Conservation (phyloP, 1,140 invertebrate genomes). For the Penaeus indicus region DNA sequence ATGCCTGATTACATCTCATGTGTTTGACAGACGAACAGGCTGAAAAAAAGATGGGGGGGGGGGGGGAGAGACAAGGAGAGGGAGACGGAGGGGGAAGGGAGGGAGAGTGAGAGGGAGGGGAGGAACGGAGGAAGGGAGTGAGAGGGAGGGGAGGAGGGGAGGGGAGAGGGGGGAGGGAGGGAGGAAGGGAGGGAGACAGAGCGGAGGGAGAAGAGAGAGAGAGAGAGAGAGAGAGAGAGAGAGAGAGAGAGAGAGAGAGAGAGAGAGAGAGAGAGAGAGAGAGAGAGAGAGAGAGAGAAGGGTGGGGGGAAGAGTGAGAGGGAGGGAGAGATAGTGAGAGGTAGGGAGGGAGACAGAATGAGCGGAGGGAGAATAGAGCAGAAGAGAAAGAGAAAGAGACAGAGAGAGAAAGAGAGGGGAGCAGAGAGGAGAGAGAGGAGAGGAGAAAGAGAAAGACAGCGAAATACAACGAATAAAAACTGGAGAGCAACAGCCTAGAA, state of each 20-base stretch:
- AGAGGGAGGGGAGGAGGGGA: conserved; percentile 4
- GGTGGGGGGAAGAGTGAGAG: background rate
- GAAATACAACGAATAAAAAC: too few species aligned
- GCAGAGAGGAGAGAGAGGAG: conserved; percentile 25
- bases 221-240: conserved; percentile 11
- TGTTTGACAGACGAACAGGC: too few species aligned
- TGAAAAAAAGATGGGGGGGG: too few species aligned
- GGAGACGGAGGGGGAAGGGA: too few species aligned
- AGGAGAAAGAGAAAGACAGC: background rate
- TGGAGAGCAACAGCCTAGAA: too few species aligned
- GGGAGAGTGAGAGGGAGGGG: too few species aligned
- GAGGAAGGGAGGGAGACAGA: background rate
- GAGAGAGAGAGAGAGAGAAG: background rate
- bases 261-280: background rate
- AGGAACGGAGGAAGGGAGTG: background rate
- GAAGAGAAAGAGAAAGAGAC: background rate
- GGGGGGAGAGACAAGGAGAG: too few species aligned
- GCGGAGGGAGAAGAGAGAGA: background rate
- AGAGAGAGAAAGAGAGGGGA: background rate
- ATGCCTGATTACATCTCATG: too few species aligned
- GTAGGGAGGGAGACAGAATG: background rate
- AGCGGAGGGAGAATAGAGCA: background rate
- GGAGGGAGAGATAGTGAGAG: too few species aligned
- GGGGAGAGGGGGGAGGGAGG: background rate
- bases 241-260: background rate